Conservation (phyloP, 2,888 invertebrate genomes). For the Chouioia cunea region DNA sequence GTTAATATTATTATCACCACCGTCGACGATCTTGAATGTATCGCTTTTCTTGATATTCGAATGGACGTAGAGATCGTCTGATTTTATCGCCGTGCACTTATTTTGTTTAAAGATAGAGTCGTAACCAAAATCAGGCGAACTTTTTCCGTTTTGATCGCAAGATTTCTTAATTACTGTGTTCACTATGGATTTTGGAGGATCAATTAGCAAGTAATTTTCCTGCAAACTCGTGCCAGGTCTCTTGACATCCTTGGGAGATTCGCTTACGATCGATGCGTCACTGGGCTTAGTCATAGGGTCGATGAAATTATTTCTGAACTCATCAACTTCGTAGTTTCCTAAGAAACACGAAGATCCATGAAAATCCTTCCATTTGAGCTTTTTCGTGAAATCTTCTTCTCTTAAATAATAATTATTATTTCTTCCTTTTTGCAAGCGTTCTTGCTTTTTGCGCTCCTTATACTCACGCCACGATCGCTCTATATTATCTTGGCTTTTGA, state of each 20-base stretch:
- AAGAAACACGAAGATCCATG: slow-evolving; percentile 49
- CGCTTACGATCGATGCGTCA: not conserved
- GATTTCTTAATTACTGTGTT: not conserved
- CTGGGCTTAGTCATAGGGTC: slow-evolving; percentile 40
- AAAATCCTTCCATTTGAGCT: slow-evolving; percentile 60
- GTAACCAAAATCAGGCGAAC: slow-evolving; percentile 56
- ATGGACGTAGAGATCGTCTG: slow-evolving; percentile 48
- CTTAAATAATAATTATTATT: slow-evolving; percentile 43
- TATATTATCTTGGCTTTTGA: slow-evolving; percentile 56
- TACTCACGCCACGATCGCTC: slow-evolving; percentile 63
- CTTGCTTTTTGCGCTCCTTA: slow-evolving; percentile 58
- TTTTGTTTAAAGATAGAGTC: slow-evolving; percentile 56
- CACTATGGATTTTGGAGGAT: slow-evolving; percentile 21
- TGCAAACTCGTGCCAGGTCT: slow-evolving; percentile 58
- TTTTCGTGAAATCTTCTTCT: slow-evolving; percentile 59
- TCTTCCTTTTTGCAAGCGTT: slow-evolving; percentile 51
- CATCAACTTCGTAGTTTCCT: slow-evolving; percentile 53
- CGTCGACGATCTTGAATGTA: slow-evolving; percentile 62
- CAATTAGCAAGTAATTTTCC: slow-evolving; percentile 61
- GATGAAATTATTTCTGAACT: slow-evolving; percentile 49
- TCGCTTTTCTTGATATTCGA: slow-evolving; percentile 63
- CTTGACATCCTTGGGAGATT: slow-evolving; percentile 9
- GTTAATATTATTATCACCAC: slow-evolving; percentile 46
- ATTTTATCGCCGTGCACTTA: slow-evolving; percentile 1
- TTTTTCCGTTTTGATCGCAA: slow-evolving; percentile 20